These are phyloP conservation scores for Galemys pyrenaicus DNA, from an alignment of 2,113 vertebrate genomes.

Conservation along the genomic window DNA sequence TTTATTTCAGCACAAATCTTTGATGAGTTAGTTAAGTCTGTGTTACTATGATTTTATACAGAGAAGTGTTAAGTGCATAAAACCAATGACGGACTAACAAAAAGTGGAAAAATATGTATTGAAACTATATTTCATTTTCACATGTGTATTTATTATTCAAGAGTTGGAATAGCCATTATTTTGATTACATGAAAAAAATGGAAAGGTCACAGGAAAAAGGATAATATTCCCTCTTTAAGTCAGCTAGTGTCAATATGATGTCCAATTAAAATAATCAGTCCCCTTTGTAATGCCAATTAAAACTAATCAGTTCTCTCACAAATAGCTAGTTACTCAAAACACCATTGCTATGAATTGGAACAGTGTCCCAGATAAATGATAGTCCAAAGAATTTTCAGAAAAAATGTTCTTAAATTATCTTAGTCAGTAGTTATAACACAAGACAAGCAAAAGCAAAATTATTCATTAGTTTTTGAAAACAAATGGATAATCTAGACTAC, in stretches of 20 bases:
- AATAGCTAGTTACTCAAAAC: background rate
- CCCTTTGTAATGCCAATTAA: background rate
- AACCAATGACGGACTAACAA: background rate
- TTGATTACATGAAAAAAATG: constrained; percentile 17
- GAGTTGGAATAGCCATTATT: constrained; percentile 35
- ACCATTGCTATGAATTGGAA: background rate
- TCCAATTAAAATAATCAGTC: constrained; percentile 21
- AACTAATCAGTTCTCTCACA: background rate
- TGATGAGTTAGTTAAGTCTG: background rate
- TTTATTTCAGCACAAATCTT: background rate
- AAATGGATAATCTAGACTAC: background rate
- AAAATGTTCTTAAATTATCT: background rate
- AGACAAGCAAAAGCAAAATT: background rate
- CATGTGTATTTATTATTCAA: background rate
- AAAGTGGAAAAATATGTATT: background rate
- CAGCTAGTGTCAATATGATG: background rate
- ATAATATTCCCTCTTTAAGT: background rate
- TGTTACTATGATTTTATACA: background rate
- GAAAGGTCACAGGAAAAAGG: background rate
- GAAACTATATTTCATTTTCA: background rate
- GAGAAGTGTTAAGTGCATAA: background rate
- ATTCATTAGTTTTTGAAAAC: background rate
- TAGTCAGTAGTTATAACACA: background rate
- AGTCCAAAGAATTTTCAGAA: background rate
- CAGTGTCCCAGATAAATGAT: background rate